Evolutionary conservation across 2,888 invertebrate species (phyloP).

Genomic region (Cacoxenus indagator): DNA sequence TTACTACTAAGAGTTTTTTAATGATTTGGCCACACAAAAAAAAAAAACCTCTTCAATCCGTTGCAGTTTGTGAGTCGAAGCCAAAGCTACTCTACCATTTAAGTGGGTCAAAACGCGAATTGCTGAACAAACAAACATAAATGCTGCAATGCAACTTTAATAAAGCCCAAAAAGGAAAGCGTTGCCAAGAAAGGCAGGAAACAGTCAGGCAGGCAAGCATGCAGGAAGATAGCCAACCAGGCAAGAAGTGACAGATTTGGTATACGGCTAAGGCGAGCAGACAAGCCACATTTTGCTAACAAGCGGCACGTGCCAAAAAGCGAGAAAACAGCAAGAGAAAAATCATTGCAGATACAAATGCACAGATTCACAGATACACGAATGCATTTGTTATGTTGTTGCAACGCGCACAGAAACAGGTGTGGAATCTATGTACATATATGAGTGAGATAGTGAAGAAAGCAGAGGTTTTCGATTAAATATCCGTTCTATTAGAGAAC

Average conservation of each 20-base stretch:
- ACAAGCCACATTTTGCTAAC: conserved; percentile 11
- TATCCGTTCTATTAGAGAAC: too few relatives aligned
- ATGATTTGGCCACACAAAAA: not conserved
- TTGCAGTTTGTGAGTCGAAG: not conserved
- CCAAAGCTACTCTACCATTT: conserved; percentile 10
- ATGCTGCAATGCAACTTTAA: conserved; percentile 12
- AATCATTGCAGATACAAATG: not conserved
- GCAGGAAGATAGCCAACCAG: not conserved
- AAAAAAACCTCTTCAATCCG: not conserved
- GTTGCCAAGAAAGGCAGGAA: conserved; percentile 10
- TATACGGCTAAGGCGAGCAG: not conserved
- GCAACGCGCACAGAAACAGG: too few relatives aligned
- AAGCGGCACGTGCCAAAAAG: conserved; percentile 20
- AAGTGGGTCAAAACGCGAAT: conserved; percentile 10
- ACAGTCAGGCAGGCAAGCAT: not conserved
- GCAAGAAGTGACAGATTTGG: conserved; percentile 2
- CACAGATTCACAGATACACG: too few relatives aligned
- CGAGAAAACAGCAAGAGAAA: not conserved
- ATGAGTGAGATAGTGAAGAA: too few relatives aligned
- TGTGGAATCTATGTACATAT: too few relatives aligned
- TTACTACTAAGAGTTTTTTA: conserved; percentile 9
- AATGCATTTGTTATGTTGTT: not conserved
- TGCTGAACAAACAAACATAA: conserved; percentile 6
- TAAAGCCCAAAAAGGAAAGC: conserved; percentile 11
- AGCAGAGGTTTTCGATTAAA: too few relatives aligned